Evolutionary conservation across 2,113 vertebrate genomes (phyloP).

Genomic region (Grammomys surdaster): DNA sequence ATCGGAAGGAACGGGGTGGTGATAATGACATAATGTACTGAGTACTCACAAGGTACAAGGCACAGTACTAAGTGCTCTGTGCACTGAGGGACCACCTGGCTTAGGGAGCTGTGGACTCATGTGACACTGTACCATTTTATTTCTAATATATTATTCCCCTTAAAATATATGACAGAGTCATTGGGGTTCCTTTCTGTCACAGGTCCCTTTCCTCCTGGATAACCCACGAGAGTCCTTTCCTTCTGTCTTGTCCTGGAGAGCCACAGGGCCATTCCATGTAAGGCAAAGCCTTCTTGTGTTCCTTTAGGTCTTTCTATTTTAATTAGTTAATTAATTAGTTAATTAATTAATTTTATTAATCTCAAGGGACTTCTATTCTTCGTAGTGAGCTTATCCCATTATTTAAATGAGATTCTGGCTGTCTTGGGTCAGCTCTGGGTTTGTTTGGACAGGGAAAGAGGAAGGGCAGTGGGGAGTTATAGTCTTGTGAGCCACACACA

Average conservation of each 20-base stretch:
- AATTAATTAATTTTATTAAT: neutral
- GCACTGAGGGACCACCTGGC: neutral
- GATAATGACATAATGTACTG: neutral
- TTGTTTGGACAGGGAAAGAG: neutral
- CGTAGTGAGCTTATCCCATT: neutral
- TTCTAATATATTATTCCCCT: neutral
- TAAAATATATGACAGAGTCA: neutral
- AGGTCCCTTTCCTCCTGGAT: neutral
- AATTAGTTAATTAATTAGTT: neutral
- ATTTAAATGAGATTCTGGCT: constrained; percentile 2
- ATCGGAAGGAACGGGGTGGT: neutral
- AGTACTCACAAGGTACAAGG: neutral
- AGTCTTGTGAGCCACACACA: neutral
- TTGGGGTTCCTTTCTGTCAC: too few relatives aligned
- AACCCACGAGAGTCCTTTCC: accelerated
- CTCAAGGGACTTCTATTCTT: neutral
- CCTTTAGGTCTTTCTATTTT: neutral
- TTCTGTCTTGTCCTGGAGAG: neutral
- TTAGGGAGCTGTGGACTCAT: too few relatives aligned
- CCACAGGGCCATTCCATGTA: accelerated
- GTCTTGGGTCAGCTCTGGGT: neutral
- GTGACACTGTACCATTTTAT: too few relatives aligned
- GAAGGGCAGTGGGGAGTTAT: neutral
- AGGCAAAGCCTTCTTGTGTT: neutral
- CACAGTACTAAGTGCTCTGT: neutral